Percentiles rank a stretch among this genome's conserved stretches.
phyloP scores from a whole-genome alignment of 2,888 invertebrate species.

The Acanthosepion pharaonis region DNA sequence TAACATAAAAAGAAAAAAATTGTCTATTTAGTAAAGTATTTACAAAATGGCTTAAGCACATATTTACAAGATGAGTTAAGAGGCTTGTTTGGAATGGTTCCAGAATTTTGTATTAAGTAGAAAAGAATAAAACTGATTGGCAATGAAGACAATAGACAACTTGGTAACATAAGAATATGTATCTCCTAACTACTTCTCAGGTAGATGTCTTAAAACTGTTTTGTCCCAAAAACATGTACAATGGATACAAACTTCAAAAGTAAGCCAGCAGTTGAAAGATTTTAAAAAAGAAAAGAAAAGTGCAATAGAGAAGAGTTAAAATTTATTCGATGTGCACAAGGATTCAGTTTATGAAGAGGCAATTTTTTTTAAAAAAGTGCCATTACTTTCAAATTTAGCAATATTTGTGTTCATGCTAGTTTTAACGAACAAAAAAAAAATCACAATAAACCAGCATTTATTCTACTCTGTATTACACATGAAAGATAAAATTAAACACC shows the following conservation, averaged over 20 bases:
- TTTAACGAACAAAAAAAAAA: too few relatives aligned
- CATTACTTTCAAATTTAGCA: too few relatives aligned
- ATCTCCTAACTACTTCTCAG: neutral
- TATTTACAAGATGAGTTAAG: slow-evolving; percentile 2
- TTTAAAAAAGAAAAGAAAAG: neutral
- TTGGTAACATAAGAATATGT: neutral
- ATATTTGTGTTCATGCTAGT: too few relatives aligned
- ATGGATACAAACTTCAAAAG: neutral
- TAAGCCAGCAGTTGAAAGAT: neutral
- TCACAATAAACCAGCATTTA: too few relatives aligned
- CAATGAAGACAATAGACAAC: neutral
- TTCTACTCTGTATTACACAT: too few relatives aligned
- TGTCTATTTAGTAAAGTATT: neutral
- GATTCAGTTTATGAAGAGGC: too few relatives aligned
- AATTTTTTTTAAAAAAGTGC: too few relatives aligned
- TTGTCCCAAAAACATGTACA: neutral
- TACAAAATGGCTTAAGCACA: neutral
- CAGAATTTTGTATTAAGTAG: neutral
- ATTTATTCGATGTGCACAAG: neutral
- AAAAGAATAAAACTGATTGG: neutral
- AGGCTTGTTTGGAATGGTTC: neutral
- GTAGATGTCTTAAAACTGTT: neutral
- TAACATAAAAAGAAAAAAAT: neutral
- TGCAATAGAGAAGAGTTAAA: neutral
- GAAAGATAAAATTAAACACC: too few relatives aligned